Percentiles rank a stretch among this genome's conserved stretches.
Evolutionary conservation across 2,888 invertebrate species (phyloP).

Genomic region (Helicoverpa assulta): DNA sequence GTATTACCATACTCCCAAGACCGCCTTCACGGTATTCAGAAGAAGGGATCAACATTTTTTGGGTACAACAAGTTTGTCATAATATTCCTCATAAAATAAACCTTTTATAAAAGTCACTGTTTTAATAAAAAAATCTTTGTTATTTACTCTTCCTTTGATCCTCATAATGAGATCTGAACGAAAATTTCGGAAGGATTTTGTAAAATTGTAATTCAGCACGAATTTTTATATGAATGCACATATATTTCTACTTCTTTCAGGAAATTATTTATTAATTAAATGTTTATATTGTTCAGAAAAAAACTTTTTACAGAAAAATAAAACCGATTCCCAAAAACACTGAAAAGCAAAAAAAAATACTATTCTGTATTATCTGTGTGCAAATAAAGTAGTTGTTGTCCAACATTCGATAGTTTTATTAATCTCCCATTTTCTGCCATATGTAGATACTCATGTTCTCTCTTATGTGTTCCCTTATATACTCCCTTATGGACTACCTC

Average conservation of each 20-base stretch:
- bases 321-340: too few species aligned
- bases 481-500: too few species aligned
- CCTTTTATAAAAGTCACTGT: constrained; percentile 19
- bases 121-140: constrained; percentile 31
- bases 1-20: not conserved
- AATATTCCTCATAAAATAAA: constrained; percentile 28
- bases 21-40: not conserved
- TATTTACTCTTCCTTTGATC: constrained; percentile 14
- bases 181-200: constrained; percentile 1
- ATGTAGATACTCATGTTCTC: too few species aligned
- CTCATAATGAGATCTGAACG: constrained; percentile 4
- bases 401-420: too few species aligned
- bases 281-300: not conserved
- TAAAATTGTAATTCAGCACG: too few species aligned
- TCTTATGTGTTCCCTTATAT: too few species aligned
- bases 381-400: too few species aligned
- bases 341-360: too few species aligned
- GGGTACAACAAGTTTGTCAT: constrained; percentile 11
- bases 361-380: too few species aligned
- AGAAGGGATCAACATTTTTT: constrained; percentile 4
- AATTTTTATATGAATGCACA: not conserved
- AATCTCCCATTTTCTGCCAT: too few species aligned
- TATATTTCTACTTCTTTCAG: constrained; percentile 12
- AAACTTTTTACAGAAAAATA: too few species aligned
- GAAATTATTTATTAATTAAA: not conserved